A percentile compares a stretch with the other conserved stretches of the same genome.
Conservation (phyloP, 2,888 invertebrate genomes). For the Helicoverpa assulta region DNA sequence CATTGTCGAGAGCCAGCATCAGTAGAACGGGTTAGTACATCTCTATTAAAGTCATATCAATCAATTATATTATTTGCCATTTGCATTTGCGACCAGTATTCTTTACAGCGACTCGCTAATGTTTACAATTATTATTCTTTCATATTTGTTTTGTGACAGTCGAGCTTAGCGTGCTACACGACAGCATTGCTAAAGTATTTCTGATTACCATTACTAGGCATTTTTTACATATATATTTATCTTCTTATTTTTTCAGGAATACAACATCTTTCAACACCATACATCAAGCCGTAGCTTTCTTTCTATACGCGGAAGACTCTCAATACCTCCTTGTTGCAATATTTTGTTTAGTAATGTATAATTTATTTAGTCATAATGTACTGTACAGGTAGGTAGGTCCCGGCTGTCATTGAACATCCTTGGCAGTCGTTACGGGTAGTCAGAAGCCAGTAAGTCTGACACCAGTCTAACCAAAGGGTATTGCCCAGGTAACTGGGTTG, state of each 20-base stretch:
- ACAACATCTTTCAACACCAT: constrained; percentile 11
- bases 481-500: no score
- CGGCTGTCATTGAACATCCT: no score
- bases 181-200: not conserved
- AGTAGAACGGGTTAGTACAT: constrained; percentile 75
- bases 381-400: constrained; percentile 41
- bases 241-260: constrained; percentile 27
- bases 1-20: constrained; percentile 94
- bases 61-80: not conserved
- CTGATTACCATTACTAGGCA: not conserved
- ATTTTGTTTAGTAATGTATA: constrained; percentile 41
- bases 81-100: constrained; percentile 5
- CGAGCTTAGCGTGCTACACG: not conserved
- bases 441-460: no score
- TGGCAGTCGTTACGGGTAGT: no score
- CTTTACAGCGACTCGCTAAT: not conserved
- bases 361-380: constrained; percentile 31
- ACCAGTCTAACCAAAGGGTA: no score
- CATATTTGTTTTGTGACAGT: not conserved
- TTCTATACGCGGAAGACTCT: constrained; percentile 27
- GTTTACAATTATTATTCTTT: not conserved
- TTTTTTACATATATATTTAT: not conserved
- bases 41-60: no score
- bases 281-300: constrained; percentile 8
- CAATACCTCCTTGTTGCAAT: constrained; percentile 51